Evolutionary conservation across 2,113 vertebrate species (phyloP).

Genomic region (Takifugu flavidus): DNA sequence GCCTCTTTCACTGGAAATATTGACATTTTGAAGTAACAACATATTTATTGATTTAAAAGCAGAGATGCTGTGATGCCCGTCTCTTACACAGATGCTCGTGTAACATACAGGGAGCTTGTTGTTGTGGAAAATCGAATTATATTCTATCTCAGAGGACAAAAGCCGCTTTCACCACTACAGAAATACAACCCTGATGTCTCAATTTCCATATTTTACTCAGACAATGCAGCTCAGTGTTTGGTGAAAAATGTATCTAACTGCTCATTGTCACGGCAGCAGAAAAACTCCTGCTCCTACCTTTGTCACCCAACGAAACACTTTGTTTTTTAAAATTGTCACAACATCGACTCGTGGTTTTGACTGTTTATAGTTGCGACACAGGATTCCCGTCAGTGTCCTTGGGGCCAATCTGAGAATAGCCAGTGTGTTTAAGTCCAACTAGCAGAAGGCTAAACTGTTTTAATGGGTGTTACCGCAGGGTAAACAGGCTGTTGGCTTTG

Average conservation of each 20-base stretch:
- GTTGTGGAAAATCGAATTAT: conserved; percentile 44
- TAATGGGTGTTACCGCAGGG: conserved; percentile 54
- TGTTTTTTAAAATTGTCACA: conserved; percentile 23
- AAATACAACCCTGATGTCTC: conserved; percentile 27
- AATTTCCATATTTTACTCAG: conserved; percentile 18
- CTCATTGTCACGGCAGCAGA: background rate
- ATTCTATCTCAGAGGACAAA: conserved; percentile 29
- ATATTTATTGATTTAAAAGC: conserved; percentile 46
- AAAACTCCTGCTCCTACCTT: background rate
- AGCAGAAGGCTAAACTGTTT: conserved; percentile 45
- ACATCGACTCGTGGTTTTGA: conserved; percentile 28
- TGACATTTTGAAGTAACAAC: conserved; percentile 30
- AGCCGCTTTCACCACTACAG: conserved; percentile 13
- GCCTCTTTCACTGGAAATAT: too few species aligned
- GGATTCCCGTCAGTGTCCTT: conserved; percentile 47
- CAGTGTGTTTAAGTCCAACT: conserved; percentile 20
- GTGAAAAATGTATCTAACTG: conserved; percentile 9
- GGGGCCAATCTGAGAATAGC: conserved; percentile 36
- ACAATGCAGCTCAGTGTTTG: conserved; percentile 9
- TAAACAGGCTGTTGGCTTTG: conserved; percentile 44
- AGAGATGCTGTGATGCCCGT: conserved; percentile 14
- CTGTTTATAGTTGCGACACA: conserved; percentile 56
- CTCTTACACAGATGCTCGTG: background rate
- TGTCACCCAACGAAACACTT: conserved; percentile 19
- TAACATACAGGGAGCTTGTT: conserved; percentile 26